Evolutionary conservation across 2,113 vertebrate species (phyloP).

Genomic region (Anoura caudifer): DNA sequence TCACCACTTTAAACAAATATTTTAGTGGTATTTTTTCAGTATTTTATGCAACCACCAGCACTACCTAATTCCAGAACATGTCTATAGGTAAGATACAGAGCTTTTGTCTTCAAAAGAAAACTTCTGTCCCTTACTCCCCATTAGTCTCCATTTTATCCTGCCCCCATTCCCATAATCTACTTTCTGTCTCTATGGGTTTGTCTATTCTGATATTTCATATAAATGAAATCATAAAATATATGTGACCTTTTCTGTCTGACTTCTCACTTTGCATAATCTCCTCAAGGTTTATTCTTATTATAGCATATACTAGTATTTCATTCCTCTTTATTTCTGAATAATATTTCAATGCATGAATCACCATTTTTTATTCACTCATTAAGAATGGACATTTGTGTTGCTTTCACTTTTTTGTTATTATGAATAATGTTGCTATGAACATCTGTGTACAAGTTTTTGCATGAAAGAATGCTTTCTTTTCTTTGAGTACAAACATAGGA

Average conservation of each 20-base stretch:
- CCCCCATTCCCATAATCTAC: background rate
- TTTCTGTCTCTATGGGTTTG: background rate
- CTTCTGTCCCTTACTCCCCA: background rate
- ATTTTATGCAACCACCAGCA: background rate
- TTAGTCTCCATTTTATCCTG: background rate
- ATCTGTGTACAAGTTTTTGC: background rate
- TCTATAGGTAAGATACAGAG: background rate
- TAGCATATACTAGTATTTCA: background rate
- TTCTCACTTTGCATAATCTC: background rate
- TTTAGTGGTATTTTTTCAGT: background rate
- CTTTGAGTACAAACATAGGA: background rate
- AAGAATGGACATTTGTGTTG: background rate
- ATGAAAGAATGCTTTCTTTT: background rate
- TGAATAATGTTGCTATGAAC: background rate
- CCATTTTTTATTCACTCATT: background rate
- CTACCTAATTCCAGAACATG: background rate
- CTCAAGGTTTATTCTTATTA: background rate
- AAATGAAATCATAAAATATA: background rate
- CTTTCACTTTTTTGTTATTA: background rate
- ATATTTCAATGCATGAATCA: background rate
- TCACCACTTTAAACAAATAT: background rate
- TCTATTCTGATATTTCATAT: background rate
- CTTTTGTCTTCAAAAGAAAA: background rate
- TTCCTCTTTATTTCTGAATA: background rate
- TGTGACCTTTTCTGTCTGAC: background rate